Conservation (phyloP, 2,888 invertebrate genomes). For the Drosophila nr. fundita region DNA sequence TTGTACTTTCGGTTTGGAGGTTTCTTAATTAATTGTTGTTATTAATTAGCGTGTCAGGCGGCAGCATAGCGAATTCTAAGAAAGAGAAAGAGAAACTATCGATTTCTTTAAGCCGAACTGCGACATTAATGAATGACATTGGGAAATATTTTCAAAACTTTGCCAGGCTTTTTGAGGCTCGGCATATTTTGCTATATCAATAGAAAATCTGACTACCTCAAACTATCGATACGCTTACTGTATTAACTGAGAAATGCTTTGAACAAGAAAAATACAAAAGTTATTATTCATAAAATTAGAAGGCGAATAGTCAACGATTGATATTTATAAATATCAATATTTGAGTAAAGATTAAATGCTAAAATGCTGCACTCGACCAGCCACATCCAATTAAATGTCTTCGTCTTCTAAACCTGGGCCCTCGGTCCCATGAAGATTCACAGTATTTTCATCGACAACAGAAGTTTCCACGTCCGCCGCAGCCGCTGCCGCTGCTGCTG, state of each 20-base stretch:
- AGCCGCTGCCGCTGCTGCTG: constrained; percentile 69
- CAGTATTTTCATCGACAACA: background rate
- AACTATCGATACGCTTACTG: background rate
- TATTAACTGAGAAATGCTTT: background rate
- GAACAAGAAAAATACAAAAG: background rate
- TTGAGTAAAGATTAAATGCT: background rate
- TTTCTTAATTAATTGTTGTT: constrained; percentile 14
- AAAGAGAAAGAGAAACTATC: constrained; percentile 16
- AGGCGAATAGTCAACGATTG: background rate
- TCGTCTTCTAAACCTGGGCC: background rate
- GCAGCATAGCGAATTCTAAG: constrained; percentile 39
- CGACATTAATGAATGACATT: background rate
- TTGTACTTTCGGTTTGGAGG: constrained; percentile 43
- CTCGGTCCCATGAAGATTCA: background rate
- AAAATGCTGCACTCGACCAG: background rate
- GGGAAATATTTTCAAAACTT: background rate
- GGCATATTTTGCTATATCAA: background rate
- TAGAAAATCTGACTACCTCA: background rate
- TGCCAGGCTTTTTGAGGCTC: background rate
- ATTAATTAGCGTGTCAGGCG: constrained; percentile 18
- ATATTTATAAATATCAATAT: background rate
- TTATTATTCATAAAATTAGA: constrained; percentile 1
- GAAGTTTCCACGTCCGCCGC: constrained; percentile 18
- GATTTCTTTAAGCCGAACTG: background rate
- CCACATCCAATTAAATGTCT: background rate